Evolutionary conservation across 2,113 vertebrate species (phyloP).

Genomic region (Hippocampus guttulatus): DNA sequence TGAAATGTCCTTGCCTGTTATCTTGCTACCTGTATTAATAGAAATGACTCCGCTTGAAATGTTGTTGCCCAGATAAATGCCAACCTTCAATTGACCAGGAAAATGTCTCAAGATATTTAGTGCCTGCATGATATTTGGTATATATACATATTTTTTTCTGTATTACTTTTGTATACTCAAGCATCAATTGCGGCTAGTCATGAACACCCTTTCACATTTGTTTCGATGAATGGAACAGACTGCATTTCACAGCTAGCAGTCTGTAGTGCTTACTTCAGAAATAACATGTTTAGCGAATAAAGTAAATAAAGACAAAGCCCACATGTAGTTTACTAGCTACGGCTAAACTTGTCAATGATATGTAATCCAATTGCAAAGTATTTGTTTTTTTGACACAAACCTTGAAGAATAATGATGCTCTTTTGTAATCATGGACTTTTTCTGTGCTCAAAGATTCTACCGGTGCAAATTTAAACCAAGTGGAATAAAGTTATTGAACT

Average conservation of each 20-base stretch:
- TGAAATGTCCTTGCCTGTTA: slow-evolving; percentile 23
- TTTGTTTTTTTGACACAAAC: neutral
- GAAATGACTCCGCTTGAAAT: slow-evolving; percentile 36
- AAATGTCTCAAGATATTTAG: slow-evolving; percentile 34
- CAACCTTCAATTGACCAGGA: slow-evolving; percentile 30
- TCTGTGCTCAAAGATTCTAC: neutral
- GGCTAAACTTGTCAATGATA: neutral
- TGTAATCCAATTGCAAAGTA: neutral
- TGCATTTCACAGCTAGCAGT: neutral
- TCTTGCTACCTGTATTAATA: slow-evolving; percentile 19
- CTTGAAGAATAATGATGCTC: neutral
- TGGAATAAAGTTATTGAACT: neutral
- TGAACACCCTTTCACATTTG: neutral
- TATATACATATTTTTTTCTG: neutral
- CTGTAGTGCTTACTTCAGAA: neutral
- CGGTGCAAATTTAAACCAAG: neutral
- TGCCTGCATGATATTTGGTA: slow-evolving; percentile 44
- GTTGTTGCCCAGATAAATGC: slow-evolving; percentile 43
- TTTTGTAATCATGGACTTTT: neutral
- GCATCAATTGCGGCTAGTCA: slow-evolving; percentile 1
- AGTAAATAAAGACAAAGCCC: neutral
- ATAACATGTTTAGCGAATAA: neutral
- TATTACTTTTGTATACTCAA: neutral
- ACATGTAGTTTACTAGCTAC: neutral
- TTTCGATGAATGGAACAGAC: neutral